Conservation (phyloP, 2,113 vertebrate species). For the Vicugna pacos region DNA sequence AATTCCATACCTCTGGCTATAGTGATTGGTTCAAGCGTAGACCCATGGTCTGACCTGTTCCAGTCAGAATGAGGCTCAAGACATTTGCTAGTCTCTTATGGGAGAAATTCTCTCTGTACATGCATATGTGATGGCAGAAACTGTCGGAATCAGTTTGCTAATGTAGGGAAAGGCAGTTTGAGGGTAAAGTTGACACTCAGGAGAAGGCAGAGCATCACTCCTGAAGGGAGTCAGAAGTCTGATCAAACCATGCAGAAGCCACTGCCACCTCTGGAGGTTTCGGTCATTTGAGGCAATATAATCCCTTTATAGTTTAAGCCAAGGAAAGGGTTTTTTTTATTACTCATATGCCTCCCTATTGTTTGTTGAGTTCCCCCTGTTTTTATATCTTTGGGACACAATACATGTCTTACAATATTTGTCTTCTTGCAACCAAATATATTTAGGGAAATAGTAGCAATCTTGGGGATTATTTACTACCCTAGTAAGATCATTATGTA, state of each 20-base stretch:
- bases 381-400: conserved; percentile 59
- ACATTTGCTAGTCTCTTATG: background rate
- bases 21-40: background rate
- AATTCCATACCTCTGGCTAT: background rate
- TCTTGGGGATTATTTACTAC: background rate
- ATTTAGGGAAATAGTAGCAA: conserved; percentile 38
- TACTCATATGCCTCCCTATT: background rate
- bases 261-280: background rate
- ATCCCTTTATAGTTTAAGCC: background rate
- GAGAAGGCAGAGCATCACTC: background rate
- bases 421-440: conserved; percentile 43
- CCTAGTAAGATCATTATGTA: background rate
- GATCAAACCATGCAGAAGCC: background rate
- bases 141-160: background rate
- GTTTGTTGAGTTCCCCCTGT: background rate
- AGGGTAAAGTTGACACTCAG: background rate
- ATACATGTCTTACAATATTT: background rate
- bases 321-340: background rate
- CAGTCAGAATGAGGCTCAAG: background rate
- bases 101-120: background rate
- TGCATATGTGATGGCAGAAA: background rate
- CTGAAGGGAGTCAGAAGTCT: background rate
- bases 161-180: background rate
- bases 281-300: background rate
- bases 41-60: background rate